Evolutionary conservation across 2,888 invertebrate species (phyloP), one percentile per base, ranked within the genome.

Genomic region (Ophioninae sp.): DNA sequence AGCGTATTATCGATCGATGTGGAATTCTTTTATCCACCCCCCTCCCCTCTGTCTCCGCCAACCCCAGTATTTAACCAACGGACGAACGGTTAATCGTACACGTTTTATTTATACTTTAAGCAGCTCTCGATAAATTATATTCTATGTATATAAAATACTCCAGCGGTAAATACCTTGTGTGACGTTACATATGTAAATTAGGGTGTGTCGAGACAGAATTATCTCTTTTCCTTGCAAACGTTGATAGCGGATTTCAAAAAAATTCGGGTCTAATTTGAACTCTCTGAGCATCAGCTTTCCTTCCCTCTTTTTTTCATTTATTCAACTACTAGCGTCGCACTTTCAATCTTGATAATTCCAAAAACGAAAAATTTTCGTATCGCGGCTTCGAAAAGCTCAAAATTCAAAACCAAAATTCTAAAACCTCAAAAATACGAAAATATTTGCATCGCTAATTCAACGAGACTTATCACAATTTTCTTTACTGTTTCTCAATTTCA

Each of bases 81-180:
- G 20, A 61, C 17, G 20, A 51, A 69, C 51, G 41, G 22, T 63
- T 41, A 67, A 41, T 56, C n/a, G 59, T 58, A 61, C 63, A 76
- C 81, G 59, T 58, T 79, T 84, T 79, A 72, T 84, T 84, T 75
- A 84, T 81, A 75, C 71, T 77, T 59, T 69, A 17, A 51, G 87
- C 81, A 86, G 72, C 76, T 77, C 80, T 77, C 81, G 75, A 86
- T 84, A 87, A 86, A 86, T 86, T 86, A 89, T 90, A 87, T 88
- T 88, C 87, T 85, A 86, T 88, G 86, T 90, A 89, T 87, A 88
- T 86, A 84, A 84, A 85, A 83, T 85, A 85, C 87, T 75, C 82
- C 86, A 86, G 87, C 83, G 86, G 86, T 85, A 77, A 72, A 51
- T 63, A 81, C 51, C 61, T 77, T 84, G 86, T 74, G 86, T 86